These are phyloP conservation scores for Etheostoma spectabile DNA, from an alignment of 2,113 vertebrate genomes.

Conservation along the genomic window DNA sequence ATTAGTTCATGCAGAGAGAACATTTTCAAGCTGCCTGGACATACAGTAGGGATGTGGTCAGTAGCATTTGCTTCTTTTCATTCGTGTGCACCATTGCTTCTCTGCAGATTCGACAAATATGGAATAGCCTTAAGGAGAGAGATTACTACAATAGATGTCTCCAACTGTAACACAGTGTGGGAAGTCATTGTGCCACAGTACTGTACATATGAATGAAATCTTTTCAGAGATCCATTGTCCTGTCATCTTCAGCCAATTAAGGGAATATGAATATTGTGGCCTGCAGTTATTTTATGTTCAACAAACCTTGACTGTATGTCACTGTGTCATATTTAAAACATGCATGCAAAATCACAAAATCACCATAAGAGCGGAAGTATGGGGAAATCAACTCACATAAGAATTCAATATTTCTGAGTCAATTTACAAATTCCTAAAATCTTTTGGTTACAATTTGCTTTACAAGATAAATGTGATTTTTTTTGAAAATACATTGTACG, in stretches of 20 bases:
- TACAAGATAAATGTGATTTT: background rate
- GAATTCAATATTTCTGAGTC: too few relatives aligned
- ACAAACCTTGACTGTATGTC: background rate
- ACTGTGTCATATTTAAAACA: background rate
- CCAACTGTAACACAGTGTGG: slow-evolving; percentile 11
- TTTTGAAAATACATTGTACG: background rate
- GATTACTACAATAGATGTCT: slow-evolving; percentile 48
- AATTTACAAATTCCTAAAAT: too few relatives aligned
- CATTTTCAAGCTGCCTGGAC: background rate
- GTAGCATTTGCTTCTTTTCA: slow-evolving; percentile 36
- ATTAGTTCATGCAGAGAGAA: slow-evolving; percentile 12
- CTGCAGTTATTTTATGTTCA: background rate
- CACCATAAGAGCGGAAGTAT: background rate
- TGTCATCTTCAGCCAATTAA: background rate
- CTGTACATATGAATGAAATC: slow-evolving; percentile 20
- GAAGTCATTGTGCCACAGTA: slow-evolving; percentile 15
- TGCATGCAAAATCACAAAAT: background rate
- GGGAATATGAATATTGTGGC: background rate
- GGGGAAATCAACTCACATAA: background rate
- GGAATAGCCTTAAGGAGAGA: slow-evolving; percentile 36
- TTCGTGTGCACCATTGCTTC: slow-evolving; percentile 34
- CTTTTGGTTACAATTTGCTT: too few relatives aligned
- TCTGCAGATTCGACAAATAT: slow-evolving; percentile 4
- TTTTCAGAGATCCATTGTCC: background rate
- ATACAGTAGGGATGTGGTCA: slow-evolving; percentile 2